Percentiles rank a stretch among this genome's conserved stretches.
Conservation (phyloP, 2,888 invertebrate genomes). For the Trissolcus japonicus region DNA sequence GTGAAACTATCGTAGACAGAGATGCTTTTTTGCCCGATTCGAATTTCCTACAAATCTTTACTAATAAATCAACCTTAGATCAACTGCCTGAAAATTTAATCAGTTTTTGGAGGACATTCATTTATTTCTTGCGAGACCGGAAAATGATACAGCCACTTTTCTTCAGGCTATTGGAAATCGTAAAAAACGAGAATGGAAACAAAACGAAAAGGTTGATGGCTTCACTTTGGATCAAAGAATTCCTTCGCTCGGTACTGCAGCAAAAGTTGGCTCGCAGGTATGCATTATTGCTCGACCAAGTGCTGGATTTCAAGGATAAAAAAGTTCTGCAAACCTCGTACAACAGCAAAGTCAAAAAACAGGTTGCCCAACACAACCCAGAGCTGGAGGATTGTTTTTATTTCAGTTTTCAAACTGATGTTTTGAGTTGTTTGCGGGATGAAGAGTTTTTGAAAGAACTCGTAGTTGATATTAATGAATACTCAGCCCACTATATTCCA, state of each 20-base stretch:
- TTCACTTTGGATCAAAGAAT: conserved; percentile 79
- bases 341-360: conserved; percentile 59
- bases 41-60: conserved; percentile 66
- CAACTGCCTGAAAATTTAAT: conserved; percentile 67
- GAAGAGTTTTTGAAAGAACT: conserved; percentile 63
- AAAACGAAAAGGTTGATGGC: conserved; percentile 74
- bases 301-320: conserved; percentile 56
- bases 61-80: conserved; percentile 31
- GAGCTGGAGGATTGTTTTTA: conserved; percentile 60
- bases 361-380: conserved; percentile 61
- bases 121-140: conserved; percentile 78
- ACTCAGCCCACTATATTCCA: conserved; percentile 61
- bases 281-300: conserved; percentile 63
- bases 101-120: conserved; percentile 78
- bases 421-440: conserved; percentile 64
- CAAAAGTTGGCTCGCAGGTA: conserved; percentile 69
- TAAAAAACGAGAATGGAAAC: conserved; percentile 70
- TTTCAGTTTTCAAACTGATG: conserved; percentile 60
- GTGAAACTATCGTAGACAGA: conserved; percentile 65
- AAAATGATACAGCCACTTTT: conserved; percentile 78
- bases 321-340: conserved; percentile 57
- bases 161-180: conserved; percentile 76
- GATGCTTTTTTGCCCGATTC: conserved; percentile 69
- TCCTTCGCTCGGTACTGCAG: conserved; percentile 76
- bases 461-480: conserved; percentile 64